Percentiles rank a stretch among this genome's conserved stretches.
phyloP scores from a whole-genome alignment of 2,888 invertebrate species.

The Ochlodes sylvanus region DNA sequence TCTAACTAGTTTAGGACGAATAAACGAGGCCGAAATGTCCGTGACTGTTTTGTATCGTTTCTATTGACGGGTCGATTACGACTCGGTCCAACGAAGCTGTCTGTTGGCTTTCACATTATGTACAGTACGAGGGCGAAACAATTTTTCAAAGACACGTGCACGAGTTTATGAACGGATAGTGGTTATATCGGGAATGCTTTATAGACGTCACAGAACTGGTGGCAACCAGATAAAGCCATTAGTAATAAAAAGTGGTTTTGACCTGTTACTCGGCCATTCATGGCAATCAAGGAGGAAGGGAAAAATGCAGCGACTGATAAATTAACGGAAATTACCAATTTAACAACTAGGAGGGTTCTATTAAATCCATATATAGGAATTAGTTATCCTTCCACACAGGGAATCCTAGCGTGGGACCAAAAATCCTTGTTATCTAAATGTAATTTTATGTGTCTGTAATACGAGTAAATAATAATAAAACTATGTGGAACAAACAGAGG shows the following conservation, averaged over 20 bases:
- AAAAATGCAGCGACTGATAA: constrained; percentile 29
- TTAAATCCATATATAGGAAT: constrained; percentile 6
- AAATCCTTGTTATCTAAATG: too few species aligned
- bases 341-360: constrained; percentile 15
- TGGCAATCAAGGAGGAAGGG: constrained; percentile 22
- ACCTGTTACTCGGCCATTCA: constrained; percentile 23
- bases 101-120: constrained; percentile 23
- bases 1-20: neutral
- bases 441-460: too few species aligned
- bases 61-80: constrained; percentile 15
- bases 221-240: neutral
- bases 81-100: constrained; percentile 7
- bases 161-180: neutral
- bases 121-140: constrained; percentile 4
- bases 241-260: constrained; percentile 11
- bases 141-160: constrained; percentile 5
- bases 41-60: constrained; percentile 5
- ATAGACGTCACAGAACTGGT: neutral
- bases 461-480: too few species aligned
- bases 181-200: neutral
- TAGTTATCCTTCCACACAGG: too few species aligned
- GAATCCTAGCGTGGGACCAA: too few species aligned
- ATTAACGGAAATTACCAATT: constrained; percentile 28
- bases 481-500: constrained; percentile 5
- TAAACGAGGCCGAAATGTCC: constrained; percentile 6